Conservation (phyloP, 2,888 invertebrate species). For the Hemaris fuciformis region DNA sequence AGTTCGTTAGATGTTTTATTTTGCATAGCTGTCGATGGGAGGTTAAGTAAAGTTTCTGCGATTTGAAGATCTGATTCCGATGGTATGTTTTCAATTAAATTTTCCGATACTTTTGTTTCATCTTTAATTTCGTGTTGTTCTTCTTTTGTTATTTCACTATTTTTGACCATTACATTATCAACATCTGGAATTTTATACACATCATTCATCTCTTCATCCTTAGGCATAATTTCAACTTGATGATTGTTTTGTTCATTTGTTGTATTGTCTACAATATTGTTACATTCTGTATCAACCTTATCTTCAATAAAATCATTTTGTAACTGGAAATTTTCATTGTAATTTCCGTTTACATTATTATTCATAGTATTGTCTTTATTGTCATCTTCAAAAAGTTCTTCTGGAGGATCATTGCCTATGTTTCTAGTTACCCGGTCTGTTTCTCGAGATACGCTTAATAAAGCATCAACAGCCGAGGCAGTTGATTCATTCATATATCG, state of each 20-base stretch:
- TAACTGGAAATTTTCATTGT: constrained; percentile 31
- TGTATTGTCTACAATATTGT: constrained; percentile 21
- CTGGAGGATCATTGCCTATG: constrained; percentile 68
- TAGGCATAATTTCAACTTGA: constrained; percentile 15
- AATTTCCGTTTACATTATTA: constrained; percentile 40
- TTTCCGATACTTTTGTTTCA: not conserved
- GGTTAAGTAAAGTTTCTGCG: constrained; percentile 73
- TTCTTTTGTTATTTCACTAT: not conserved
- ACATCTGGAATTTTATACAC: not conserved
- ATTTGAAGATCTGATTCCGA: constrained; percentile 76
- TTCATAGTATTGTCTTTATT: constrained; percentile 47
- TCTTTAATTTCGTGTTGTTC: not conserved
- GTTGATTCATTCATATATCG: constrained; percentile 68
- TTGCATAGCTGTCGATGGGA: constrained; percentile 67
- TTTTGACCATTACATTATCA: not conserved
- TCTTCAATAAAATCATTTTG: constrained; percentile 18
- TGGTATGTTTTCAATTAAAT: constrained; percentile 47
- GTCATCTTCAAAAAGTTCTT: constrained; percentile 75
- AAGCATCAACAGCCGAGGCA: constrained; percentile 73
- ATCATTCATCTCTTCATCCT: not conserved
- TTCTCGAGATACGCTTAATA: constrained; percentile 70
- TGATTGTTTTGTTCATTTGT: constrained; percentile 14
- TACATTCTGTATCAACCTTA: constrained; percentile 22
- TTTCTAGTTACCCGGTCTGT: constrained; percentile 66
- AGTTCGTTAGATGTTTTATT: constrained; percentile 43